Conservation (phyloP, 2,888 invertebrate genomes). For the Thalpophila matura region DNA sequence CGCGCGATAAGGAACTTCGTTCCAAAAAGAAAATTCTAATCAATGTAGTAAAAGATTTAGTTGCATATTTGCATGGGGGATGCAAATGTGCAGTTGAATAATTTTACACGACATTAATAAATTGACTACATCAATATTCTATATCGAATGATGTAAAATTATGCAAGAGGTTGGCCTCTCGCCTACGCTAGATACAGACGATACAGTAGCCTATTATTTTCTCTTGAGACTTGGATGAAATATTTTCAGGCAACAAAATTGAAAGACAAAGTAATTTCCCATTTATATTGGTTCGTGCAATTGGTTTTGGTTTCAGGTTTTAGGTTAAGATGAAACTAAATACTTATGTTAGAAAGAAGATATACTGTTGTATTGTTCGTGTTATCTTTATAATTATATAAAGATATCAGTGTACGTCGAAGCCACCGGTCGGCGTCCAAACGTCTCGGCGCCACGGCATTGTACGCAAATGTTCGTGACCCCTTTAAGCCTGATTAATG, state of each 20-base stretch:
- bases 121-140: constrained; percentile 36
- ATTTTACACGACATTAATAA: constrained; percentile 26
- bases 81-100: constrained; percentile 29
- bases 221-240: neutral
- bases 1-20: too few species aligned
- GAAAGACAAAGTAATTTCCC: neutral
- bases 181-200: constrained; percentile 22
- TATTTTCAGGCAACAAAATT: constrained; percentile 6
- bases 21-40: too few species aligned
- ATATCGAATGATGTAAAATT: constrained; percentile 37
- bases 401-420: constrained; percentile 53
- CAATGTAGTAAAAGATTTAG: too few species aligned
- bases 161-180: constrained; percentile 35
- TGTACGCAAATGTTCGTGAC: constrained; percentile 73
- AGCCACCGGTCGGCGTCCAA: constrained; percentile 66
- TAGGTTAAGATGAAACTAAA: constrained; percentile 28
- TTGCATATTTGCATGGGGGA: too few species aligned
- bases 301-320: neutral
- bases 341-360: neutral
- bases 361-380: constrained; percentile 14
- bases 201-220: constrained; percentile 25
- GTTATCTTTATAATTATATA: constrained; percentile 37
- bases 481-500: constrained; percentile 85
- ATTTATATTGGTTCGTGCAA: neutral
- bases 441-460: constrained; percentile 73